Conservation (phyloP, 2,888 invertebrate genomes). For the Hemicrepidius hirtus region DNA sequence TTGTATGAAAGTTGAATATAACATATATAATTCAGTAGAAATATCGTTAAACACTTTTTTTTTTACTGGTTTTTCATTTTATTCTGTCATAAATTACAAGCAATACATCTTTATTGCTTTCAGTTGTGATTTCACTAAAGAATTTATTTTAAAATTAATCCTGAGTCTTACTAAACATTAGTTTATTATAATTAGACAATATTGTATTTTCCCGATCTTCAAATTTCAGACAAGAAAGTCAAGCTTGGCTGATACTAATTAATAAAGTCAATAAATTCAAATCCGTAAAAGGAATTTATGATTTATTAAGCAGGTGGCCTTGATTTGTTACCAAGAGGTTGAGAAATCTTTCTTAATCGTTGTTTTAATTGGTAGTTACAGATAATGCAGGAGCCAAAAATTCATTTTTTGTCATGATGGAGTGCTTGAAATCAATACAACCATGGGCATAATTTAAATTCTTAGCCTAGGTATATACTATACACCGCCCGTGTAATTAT, state of each 20-base stretch:
- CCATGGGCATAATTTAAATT: conserved; percentile 26
- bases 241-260: conserved; percentile 35
- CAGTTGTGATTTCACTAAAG: too few relatives aligned
- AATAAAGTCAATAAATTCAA: conserved; percentile 33
- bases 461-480: conserved; percentile 23
- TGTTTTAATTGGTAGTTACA: conserved; percentile 68
- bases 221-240: conserved; percentile 10
- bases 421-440: conserved; percentile 27
- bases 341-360: conserved; percentile 67
- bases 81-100: too few relatives aligned
- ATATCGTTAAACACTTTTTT: too few relatives aligned
- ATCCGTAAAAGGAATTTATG: conserved; percentile 57
- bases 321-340: conserved; percentile 70
- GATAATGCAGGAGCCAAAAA: conserved; percentile 57
- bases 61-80: too few relatives aligned
- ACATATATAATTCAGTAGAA: too few relatives aligned
- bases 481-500: background rate
- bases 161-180: too few relatives aligned
- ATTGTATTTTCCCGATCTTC: background rate
- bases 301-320: conserved; percentile 68
- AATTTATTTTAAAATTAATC: too few relatives aligned
- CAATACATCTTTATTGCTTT: too few relatives aligned
- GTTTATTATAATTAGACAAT: too few relatives aligned
- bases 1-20: background rate
- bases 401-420: conserved; percentile 33